Percentiles rank a stretch among this genome's conserved stretches.
phyloP scores from a whole-genome alignment of 2,113 vertebrate genomes.

The Heptranchias perlo region DNA sequence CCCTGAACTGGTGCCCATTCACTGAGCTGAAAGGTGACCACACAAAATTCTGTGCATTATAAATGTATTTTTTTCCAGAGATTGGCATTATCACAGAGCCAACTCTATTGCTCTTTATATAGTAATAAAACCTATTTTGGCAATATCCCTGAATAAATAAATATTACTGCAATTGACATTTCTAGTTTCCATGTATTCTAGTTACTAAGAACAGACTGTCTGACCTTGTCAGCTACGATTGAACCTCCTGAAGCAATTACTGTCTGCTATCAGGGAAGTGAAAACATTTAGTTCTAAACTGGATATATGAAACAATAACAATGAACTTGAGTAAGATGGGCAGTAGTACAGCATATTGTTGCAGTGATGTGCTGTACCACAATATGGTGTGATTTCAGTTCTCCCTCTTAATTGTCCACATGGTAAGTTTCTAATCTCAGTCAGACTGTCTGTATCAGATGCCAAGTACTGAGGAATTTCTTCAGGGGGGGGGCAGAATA shows the following conservation, averaged over 20 bases:
- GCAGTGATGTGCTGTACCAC: no score
- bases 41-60: not conserved
- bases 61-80: not conserved
- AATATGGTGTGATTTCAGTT: not conserved
- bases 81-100: not conserved
- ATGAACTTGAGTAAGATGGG: not conserved
- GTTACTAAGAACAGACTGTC: not conserved
- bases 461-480: not conserved
- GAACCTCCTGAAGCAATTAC: not conserved
- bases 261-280: not conserved
- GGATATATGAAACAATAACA: not conserved
- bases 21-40: not conserved
- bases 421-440: not conserved
- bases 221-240: not conserved
- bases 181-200: not conserved
- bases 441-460: not conserved
- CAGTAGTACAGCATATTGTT: not conserved
- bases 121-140: not conserved
- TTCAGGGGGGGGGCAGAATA: no score
- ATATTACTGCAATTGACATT: not conserved
- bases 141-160: not conserved
- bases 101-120: not conserved
- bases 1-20: not conserved
- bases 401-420: not conserved
- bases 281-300: not conserved